Percentiles rank a stretch among this genome's conserved stretches.
These are phyloP conservation scores for Oreocharis arfaki DNA, from an alignment of 2,113 vertebrate species.

Conservation along the genomic window DNA sequence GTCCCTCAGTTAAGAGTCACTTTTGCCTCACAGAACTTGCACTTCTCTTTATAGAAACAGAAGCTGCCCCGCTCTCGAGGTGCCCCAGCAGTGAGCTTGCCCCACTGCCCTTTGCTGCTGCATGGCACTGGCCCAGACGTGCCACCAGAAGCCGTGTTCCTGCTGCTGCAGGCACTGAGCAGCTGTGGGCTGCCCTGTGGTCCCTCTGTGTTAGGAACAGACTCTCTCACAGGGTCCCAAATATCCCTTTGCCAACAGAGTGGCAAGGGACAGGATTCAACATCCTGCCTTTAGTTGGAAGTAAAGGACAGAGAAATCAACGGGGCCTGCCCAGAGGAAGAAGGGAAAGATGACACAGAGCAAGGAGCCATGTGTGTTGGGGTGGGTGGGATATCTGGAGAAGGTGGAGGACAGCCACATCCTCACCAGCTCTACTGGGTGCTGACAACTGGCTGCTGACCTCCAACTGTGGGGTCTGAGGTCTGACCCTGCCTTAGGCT, in stretches of 20 bases:
- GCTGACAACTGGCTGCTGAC: neutral
- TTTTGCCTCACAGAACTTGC: neutral
- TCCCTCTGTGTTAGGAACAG: fast-evolving
- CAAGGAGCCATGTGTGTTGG: neutral
- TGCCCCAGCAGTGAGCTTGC: neutral
- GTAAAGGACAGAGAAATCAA: neutral
- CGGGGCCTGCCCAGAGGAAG: neutral
- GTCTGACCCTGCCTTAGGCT: neutral
- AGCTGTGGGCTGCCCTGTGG: neutral
- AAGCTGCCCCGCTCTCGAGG: neutral
- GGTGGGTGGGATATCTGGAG: neutral
- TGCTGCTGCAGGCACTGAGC: neutral
- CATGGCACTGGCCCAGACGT: neutral
- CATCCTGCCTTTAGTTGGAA: neutral
- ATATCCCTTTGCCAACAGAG: neutral
- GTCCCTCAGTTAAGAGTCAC: fast-evolving
- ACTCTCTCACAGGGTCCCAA: fast-evolving
- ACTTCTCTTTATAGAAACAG: neutral
- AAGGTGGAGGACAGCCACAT: neutral
- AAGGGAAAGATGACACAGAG: neutral
- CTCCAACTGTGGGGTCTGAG: neutral
- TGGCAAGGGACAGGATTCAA: neutral
- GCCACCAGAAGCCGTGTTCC: neutral
- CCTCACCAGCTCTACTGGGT: neutral
- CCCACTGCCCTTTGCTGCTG: neutral